Evolutionary conservation across 2,797 vertebrate species (phyloP), one percentile per base, ranked within the genome.

Genomic region (Gallinago solitaria): DNA sequence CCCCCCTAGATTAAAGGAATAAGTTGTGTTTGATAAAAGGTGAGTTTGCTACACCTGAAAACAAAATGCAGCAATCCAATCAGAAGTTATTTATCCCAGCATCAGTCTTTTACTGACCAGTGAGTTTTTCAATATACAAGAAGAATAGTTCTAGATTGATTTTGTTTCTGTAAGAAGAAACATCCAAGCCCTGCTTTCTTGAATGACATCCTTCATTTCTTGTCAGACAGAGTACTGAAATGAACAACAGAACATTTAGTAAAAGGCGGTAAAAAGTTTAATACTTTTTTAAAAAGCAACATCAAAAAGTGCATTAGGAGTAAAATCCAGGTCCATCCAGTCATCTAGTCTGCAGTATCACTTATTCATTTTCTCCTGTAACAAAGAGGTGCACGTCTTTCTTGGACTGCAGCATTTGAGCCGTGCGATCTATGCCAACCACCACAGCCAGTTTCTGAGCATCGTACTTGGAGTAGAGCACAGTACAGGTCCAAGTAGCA

Each of bases 361-460:
- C 60, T 93, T 83, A 97, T 65, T 98, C 96, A 94, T 91, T 98
- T 73, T 98, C 98, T 69, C 98, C 99, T 0, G 99, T 99, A 50
- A 99, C 95, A 61, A 99, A 99, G 87, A 99, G 99, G 93, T 99
- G 99, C 75, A 99, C 98, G 0, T 95, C 96, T 97, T 99, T 99
- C 83, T 96, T 98, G 63, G 99, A 99, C 95, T 98, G 98, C 5
- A 99, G 97, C 99, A 99, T 98, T 94, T 99, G 99, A 53, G 98
- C 98, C 0, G 99, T 98, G 23, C 99, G 98, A 91, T 99, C 98
- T 11, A 98, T 98, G 17, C 99, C 99, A 1, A 98, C 98, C 95
- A 99, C 98, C 7, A 98, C 98, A 3, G 99, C 98, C 93, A 99
- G 88, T 51, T 98, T 98, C 96, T 99, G 99, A 54, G 98, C 98